A percentile compares a stretch with the other conserved stretches of the same genome.
Evolutionary conservation across 2,113 vertebrate genomes (phyloP).

Genomic region (Noctilio leporinus): DNA sequence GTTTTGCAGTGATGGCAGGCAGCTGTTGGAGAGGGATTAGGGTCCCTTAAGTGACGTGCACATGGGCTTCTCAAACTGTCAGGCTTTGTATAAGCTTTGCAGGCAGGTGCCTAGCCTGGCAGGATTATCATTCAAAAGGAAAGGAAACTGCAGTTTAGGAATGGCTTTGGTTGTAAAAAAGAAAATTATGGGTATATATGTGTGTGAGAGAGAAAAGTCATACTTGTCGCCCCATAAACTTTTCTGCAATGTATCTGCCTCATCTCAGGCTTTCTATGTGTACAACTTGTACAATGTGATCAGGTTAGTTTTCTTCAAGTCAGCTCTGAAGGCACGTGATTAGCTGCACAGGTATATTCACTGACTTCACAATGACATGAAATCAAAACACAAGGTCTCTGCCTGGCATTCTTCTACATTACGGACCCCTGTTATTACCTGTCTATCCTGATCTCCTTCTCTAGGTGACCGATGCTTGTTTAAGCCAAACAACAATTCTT

Average conservation of each 20-base stretch:
- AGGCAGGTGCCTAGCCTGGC: not conserved
- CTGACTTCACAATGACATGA: not conserved
- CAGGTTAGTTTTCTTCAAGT: not conserved
- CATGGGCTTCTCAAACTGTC: not conserved
- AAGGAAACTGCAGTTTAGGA: not conserved
- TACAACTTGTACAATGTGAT: not conserved
- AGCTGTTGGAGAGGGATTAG: conserved; percentile 36
- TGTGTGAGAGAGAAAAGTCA: not conserved
- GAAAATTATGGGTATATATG: not conserved
- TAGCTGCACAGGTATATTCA: not conserved
- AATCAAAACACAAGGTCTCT: not conserved
- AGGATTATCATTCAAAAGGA: not conserved
- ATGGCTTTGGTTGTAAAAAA: not conserved
- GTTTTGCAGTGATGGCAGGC: not conserved
- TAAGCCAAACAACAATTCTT: not conserved
- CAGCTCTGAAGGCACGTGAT: not conserved
- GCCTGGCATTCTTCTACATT: not conserved
- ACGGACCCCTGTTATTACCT: not conserved
- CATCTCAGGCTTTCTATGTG: not conserved
- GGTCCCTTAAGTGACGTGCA: conserved; percentile 22
- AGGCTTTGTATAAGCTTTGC: not conserved
- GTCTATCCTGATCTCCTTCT: not conserved
- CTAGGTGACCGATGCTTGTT: not conserved
- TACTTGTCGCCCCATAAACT: not conserved
- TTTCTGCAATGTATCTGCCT: not conserved